Evolutionary conservation across 2,888 invertebrate genomes (phyloP).

Genomic region (Xanthia icteritia): DNA sequence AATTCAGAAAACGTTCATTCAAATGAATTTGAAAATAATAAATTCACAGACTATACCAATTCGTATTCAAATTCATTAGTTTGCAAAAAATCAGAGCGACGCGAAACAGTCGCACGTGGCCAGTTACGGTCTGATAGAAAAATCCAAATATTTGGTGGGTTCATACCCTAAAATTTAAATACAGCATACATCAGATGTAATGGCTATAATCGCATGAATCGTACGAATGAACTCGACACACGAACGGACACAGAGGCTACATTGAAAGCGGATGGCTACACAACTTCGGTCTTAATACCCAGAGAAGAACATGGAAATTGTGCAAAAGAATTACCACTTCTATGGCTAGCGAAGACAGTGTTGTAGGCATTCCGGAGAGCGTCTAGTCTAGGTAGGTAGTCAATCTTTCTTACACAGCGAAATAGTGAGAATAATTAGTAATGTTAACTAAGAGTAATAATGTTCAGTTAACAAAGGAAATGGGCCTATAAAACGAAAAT

Average conservation of each 20-base stretch:
- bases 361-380: background rate
- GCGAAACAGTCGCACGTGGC: constrained; percentile 48
- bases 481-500: background rate
- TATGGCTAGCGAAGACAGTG: too few species aligned
- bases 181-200: constrained; percentile 69
- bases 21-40: constrained; percentile 3
- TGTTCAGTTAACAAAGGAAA: background rate
- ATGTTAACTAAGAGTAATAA: background rate
- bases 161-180: constrained; percentile 63
- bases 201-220: constrained; percentile 75
- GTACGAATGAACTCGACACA: constrained; percentile 72
- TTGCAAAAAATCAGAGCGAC: constrained; percentile 30
- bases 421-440: background rate
- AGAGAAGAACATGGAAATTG: background rate
- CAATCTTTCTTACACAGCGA: background rate
- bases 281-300: background rate
- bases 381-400: background rate
- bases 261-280: constrained; percentile 52
- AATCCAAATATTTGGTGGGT: constrained; percentile 51
- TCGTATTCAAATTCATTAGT: constrained; percentile 41
- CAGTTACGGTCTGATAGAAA: constrained; percentile 55
- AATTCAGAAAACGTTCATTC: background rate
- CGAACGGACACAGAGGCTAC: constrained; percentile 33
- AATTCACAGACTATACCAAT: constrained; percentile 32
- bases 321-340: background rate